Conservation (phyloP, 2,113 vertebrate species). For the Cacatua alba region DNA sequence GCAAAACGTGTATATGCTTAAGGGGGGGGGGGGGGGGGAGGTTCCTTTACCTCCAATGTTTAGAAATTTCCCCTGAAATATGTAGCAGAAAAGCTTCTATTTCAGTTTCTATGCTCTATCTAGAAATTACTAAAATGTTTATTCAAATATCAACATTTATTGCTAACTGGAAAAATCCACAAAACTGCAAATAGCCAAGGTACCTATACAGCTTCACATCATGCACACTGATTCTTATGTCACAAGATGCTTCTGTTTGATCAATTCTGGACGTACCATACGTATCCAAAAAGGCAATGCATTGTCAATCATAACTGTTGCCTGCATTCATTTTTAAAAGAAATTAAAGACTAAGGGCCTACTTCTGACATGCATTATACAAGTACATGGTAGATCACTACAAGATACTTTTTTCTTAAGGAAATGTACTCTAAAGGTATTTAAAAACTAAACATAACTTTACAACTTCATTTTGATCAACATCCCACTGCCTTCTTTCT, state of each 20-base stretch:
- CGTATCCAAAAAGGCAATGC: neutral
- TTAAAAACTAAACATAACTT: neutral
- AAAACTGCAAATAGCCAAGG: neutral
- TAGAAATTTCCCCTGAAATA: neutral
- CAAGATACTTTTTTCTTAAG: neutral
- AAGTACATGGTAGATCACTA: neutral
- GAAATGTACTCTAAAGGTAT: neutral
- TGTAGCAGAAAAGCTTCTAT: neutral
- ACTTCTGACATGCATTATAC: neutral
- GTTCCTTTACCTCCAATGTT: neutral
- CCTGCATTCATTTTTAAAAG: neutral
- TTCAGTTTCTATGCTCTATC: neutral
- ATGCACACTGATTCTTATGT: neutral
- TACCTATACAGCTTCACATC: neutral
- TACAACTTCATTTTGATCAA: neutral
- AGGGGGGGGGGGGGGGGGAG: neutral
- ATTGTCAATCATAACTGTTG: neutral
- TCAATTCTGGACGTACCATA: neutral
- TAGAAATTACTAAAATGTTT: neutral
- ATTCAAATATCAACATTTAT: neutral
- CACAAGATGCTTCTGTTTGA: neutral
- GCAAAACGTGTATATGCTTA: neutral
- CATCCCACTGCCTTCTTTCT: neutral
- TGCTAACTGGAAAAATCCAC: neutral
- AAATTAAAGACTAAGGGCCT: neutral